Conservation (phyloP, 2,797 vertebrate species). For the Hozukius guyotensis region DNA sequence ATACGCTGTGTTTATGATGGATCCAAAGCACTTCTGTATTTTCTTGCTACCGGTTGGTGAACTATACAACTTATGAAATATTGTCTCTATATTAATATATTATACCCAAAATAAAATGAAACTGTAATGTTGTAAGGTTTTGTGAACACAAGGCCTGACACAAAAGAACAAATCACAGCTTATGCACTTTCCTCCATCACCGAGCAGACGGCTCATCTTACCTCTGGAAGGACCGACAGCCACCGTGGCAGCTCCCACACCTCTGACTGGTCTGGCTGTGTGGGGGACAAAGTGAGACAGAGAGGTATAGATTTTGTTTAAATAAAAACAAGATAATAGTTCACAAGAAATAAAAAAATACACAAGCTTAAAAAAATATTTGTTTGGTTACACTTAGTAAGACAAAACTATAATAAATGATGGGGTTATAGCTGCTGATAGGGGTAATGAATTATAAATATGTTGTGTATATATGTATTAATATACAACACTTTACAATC, state of each 20-base stretch:
- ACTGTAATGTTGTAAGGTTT: not conserved
- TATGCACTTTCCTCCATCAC: not conserved
- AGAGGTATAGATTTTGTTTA: not conserved
- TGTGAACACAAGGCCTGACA: not conserved
- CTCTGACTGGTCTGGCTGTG: slow-evolving; percentile 64
- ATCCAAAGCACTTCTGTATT: not conserved
- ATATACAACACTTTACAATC: too few species aligned
- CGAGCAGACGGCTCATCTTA: slow-evolving; percentile 27
- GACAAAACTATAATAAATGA: not conserved
- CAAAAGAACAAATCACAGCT: not conserved
- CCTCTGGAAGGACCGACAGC: slow-evolving; percentile 79
- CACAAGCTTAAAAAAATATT: not conserved
- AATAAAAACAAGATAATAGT: not conserved
- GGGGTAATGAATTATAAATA: too few species aligned
- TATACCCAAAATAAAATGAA: not conserved
- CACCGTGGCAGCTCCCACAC: slow-evolving; percentile 76
- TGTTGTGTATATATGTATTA: too few species aligned
- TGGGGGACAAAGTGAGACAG: not conserved
- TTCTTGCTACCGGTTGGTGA: not conserved
- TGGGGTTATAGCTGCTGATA: too few species aligned
- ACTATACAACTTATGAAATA: not conserved
- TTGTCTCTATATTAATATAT: not conserved
- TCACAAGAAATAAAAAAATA: not conserved
- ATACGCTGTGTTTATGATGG: too few species aligned
- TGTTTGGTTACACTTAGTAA: not conserved